Conservation (phyloP, 37 sponge, comb jelly and placozoan species). For the Eunapius fragilis region DNA sequence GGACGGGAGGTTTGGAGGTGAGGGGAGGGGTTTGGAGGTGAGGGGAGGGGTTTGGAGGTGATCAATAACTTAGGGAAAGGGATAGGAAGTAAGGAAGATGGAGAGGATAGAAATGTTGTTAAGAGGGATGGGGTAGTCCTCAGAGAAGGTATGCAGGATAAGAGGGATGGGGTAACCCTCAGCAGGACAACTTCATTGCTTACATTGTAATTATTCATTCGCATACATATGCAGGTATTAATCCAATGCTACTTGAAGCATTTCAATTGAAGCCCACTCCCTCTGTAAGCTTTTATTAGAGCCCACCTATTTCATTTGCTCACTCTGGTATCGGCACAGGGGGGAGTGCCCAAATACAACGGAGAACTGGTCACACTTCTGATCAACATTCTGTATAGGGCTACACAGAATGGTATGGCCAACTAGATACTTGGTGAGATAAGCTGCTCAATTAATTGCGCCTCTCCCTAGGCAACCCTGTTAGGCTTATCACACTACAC, state of each 20-base stretch:
- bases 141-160: no score
- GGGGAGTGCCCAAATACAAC: slow-evolving; percentile 21
- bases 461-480: slow-evolving; percentile 22
- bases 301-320: not conserved
- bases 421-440: no score
- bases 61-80: no score
- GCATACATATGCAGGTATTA: slow-evolving; percentile 26
- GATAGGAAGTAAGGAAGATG: no score
- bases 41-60: no score
- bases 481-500: slow-evolving; percentile 55
- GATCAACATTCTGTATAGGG: slow-evolving; percentile 34
- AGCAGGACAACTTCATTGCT: no score
- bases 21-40: no score
- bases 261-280: slow-evolving; percentile 40
- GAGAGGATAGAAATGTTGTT: no score
- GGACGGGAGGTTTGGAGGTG: no score
- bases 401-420: slow-evolving; percentile 7
- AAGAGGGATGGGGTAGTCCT: no score
- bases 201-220: no score
- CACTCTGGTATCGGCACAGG: slow-evolving; percentile 1
- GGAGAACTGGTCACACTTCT: slow-evolving; percentile 44
- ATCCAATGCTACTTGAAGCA: slow-evolving; percentile 55
- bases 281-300: slow-evolving; percentile 1
- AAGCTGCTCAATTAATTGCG: not conserved
- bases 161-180: no score